Conservation (phyloP, 2,113 vertebrate species). For the Budorcas taxicolor region DNA sequence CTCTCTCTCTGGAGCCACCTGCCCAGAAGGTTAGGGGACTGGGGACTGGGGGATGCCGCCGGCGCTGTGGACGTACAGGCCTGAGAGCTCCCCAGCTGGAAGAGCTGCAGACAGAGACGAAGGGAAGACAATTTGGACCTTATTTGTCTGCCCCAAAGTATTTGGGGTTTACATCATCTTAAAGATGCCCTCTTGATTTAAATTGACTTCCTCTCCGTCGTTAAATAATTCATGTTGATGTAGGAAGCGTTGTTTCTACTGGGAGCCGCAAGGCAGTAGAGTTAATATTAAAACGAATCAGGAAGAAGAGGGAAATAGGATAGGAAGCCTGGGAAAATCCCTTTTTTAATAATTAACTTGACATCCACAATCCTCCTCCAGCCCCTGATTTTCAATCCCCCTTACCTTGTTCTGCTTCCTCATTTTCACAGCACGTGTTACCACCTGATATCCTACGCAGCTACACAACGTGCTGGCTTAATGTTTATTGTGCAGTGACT, state of each 20-base stretch:
- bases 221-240: constrained; percentile 78
- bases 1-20: background rate
- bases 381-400: fast-evolving
- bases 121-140: background rate
- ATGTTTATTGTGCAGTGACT: background rate
- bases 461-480: background rate
- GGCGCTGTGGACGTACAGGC: background rate
- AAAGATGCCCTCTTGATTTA: constrained; percentile 61
- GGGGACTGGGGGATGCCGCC: background rate
- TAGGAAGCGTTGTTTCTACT: constrained; percentile 75
- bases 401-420: background rate
- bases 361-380: too few relatives aligned
- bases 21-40: background rate
- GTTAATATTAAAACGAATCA: constrained; percentile 62
- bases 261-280: constrained; percentile 59
- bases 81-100: background rate
- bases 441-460: too few relatives aligned
- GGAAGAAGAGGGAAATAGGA: constrained; percentile 11
- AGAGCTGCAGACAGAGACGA: background rate
- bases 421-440: background rate
- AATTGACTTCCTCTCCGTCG: constrained; percentile 68
- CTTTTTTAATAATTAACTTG: background rate
- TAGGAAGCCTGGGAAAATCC: background rate
- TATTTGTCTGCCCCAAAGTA: background rate
- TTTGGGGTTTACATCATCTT: constrained; percentile 21